These are phyloP conservation scores for Junonia oenone DNA, from an alignment of 2,888 invertebrate genomes.

Conservation along the genomic window DNA sequence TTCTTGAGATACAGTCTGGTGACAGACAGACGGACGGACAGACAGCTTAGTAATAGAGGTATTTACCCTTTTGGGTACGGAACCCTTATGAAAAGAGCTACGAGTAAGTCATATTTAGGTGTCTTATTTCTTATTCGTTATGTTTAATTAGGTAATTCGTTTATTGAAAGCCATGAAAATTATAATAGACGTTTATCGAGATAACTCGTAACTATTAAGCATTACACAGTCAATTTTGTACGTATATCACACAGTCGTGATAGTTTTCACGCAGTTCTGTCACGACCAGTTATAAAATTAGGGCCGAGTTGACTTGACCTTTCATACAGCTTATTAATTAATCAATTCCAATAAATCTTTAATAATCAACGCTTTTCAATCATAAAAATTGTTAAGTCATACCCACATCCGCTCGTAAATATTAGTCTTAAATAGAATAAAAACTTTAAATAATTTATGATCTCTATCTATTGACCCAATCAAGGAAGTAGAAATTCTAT, in stretches of 20 bases:
- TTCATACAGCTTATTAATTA: conserved; percentile 10
- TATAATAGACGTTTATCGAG: neutral
- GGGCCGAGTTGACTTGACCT: conserved; percentile 23
- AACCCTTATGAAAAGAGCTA: too few species aligned
- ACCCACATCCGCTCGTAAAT: neutral
- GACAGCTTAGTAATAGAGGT: too few species aligned
- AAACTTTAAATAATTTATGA: too few species aligned
- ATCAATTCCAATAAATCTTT: conserved; percentile 4
- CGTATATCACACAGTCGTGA: conserved; percentile 20
- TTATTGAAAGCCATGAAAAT: neutral
- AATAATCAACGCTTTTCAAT: neutral
- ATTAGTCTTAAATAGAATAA: neutral
- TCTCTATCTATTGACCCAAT: too few species aligned
- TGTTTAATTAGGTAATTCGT: neutral
- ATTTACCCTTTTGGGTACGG: too few species aligned
- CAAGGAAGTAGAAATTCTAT: too few species aligned
- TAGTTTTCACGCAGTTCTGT: conserved; percentile 22
- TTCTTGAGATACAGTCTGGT: too few species aligned
- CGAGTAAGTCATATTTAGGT: too few species aligned
- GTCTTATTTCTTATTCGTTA: too few species aligned
- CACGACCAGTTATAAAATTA: conserved; percentile 24
- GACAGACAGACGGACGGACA: too few species aligned
- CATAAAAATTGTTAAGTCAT: neutral
- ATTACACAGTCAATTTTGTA: neutral
- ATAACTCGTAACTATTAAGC: neutral